Conservation (phyloP, 2,888 invertebrate genomes). For the Tinea semifulvella region DNA sequence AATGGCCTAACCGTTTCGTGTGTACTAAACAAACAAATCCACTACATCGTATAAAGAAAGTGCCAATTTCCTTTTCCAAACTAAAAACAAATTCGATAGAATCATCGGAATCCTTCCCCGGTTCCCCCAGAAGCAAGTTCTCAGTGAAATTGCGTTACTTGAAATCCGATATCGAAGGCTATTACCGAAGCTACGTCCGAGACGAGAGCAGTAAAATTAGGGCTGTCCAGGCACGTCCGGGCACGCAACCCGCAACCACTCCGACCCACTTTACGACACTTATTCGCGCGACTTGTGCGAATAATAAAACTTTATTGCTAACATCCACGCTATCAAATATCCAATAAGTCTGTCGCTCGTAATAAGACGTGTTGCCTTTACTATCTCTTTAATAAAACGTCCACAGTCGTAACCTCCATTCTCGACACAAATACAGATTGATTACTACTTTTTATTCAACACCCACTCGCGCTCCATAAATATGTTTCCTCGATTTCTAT, state of each 20-base stretch:
- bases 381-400: conserved; percentile 21
- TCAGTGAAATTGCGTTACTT: conserved; percentile 43
- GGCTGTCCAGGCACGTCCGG: conserved; percentile 17
- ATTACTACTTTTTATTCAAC: not conserved
- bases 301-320: conserved; percentile 53
- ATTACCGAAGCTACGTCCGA: conserved; percentile 15
- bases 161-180: conserved; percentile 53
- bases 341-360: conserved; percentile 38
- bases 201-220: conserved; percentile 15
- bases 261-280: conserved; percentile 24
- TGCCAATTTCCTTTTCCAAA: not conserved
- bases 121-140: conserved; percentile 6
- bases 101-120: not conserved
- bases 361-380: conserved; percentile 40
- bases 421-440: not conserved
- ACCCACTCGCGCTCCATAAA: not conserved
- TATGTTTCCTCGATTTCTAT: conserved; percentile 2
- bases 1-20: too few species aligned
- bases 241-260: conserved; percentile 21
- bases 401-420: not conserved
- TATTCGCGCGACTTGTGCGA: conserved; percentile 39
- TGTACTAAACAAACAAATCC: too few species aligned
- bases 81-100: conserved; percentile 7
- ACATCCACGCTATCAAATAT: conserved; percentile 50
- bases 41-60: too few species aligned